phyloP scores from a whole-genome alignment of 2,113 vertebrate species.

The Solea senegalensis region DNA sequence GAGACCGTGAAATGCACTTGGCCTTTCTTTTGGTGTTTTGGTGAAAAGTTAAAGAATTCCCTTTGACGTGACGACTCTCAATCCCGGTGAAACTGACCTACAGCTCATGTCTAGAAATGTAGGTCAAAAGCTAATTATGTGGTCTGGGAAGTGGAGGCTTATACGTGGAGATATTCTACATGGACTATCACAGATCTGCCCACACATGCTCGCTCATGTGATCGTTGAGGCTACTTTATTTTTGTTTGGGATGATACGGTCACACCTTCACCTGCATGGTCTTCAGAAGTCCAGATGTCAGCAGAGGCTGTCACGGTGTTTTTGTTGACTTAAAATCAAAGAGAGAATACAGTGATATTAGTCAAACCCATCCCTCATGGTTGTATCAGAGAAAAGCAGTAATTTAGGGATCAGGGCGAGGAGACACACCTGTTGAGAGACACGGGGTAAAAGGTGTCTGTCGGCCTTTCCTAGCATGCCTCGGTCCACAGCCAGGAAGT shows the following conservation, averaged over 20 bases:
- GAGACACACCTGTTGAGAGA: conserved; percentile 75
- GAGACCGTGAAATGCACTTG: conserved; percentile 43
- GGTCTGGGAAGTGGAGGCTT: conserved; percentile 63
- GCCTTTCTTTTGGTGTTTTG: conserved; percentile 1
- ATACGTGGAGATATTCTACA: conserved; percentile 74
- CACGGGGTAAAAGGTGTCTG: conserved; percentile 58
- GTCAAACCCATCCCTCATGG: conserved; percentile 57
- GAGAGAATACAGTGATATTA: conserved; percentile 63
- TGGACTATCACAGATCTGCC: conserved; percentile 65
- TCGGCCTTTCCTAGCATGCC: conserved; percentile 66
- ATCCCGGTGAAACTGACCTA: conserved; percentile 67
- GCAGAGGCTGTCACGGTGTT: conserved; percentile 49
- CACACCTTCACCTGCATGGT: conserved; percentile 69
- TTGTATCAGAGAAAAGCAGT: conserved; percentile 66
- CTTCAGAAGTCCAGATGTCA: conserved; percentile 72
- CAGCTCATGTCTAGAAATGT: conserved; percentile 67
- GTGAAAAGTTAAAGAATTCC: conserved; percentile 44
- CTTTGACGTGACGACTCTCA: conserved; percentile 46
- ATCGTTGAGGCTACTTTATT: conserved; percentile 51
- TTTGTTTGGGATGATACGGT: conserved; percentile 70
- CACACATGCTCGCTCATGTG: conserved; percentile 71
- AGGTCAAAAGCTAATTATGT: conserved; percentile 79
- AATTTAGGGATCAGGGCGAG: conserved; percentile 76
- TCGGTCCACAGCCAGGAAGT: conserved; percentile 66
- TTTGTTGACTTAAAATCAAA: conserved; percentile 70